These are phyloP conservation scores for Noctilio leporinus DNA, from an alignment of 2,113 vertebrate species.

Conservation along the genomic window DNA sequence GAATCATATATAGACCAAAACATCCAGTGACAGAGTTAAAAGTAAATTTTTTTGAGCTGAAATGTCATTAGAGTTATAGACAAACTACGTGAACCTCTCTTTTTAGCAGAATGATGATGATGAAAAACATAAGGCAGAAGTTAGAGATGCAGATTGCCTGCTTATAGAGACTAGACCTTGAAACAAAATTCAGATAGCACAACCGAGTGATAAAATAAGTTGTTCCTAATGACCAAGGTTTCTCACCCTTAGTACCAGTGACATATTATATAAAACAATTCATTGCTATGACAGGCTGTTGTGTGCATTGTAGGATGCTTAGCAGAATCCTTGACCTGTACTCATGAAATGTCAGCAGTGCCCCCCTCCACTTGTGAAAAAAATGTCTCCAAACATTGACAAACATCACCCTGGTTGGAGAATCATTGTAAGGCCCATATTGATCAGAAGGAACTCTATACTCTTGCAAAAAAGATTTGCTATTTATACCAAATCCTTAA, in stretches of 20 bases:
- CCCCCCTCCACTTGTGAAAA: not conserved
- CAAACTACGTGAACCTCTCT: not conserved
- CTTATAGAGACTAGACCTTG: not conserved
- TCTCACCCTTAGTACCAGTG: not conserved
- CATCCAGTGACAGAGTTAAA: not conserved
- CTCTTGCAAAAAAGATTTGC: not conserved
- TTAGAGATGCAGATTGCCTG: not conserved
- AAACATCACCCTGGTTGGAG: not conserved
- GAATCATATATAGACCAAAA: not conserved
- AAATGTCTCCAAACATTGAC: not conserved
- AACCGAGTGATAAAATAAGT: not conserved
- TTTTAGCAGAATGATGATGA: not conserved
- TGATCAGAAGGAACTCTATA: not conserved
- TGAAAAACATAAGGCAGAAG: not conserved
- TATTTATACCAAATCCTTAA: not conserved
- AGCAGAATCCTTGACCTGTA: not conserved
- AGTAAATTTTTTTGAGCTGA: not conserved
- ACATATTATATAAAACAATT: not conserved
- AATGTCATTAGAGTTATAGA: not conserved
- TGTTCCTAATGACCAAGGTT: not conserved
- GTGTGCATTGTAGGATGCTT: not conserved
- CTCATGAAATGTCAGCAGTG: fast-evolving
- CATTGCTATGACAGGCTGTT: not conserved
- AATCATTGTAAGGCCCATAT: not conserved
- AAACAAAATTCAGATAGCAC: not conserved